Conservation (phyloP, 2,888 invertebrate species). For the Drosophila vallismaia region DNA sequence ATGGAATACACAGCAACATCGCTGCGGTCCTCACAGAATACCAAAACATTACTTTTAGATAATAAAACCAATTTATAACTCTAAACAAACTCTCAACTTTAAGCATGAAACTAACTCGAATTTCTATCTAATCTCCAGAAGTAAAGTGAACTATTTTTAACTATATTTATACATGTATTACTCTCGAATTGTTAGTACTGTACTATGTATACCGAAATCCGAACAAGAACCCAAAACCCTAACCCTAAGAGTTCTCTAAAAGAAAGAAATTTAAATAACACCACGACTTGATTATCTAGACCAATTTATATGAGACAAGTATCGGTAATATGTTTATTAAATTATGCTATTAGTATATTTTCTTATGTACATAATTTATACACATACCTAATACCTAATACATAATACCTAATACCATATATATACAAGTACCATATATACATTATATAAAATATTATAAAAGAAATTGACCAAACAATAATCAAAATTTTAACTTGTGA, state of each 20-base stretch:
- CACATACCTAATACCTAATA: conserved; percentile 44
- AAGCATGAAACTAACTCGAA: conserved; percentile 75
- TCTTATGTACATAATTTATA: conserved; percentile 68
- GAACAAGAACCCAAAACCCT: neutral
- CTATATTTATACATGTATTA: conserved; percentile 37
- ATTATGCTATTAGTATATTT: conserved; percentile 67
- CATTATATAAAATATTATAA: conserved; percentile 42
- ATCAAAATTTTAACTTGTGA: conserved; percentile 83
- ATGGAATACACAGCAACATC: conserved; percentile 7
- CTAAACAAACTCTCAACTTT: conserved; percentile 48
- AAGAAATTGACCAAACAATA: conserved; percentile 81
- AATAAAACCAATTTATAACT: conserved; percentile 12
- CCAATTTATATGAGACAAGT: conserved; percentile 62
- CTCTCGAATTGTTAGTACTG: conserved; percentile 34
- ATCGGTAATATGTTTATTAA: conserved; percentile 56
- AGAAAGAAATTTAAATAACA: conserved; percentile 21
- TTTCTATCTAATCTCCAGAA: conserved; percentile 65
- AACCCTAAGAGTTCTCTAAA: conserved; percentile 1
- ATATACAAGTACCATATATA: conserved; percentile 40
- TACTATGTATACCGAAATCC: conserved; percentile 25
- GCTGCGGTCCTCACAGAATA: conserved; percentile 7
- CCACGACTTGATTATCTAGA: conserved; percentile 60
- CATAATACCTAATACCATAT: conserved; percentile 37
- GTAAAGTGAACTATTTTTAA: conserved; percentile 45
- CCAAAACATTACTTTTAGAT: conserved; percentile 1